Evolutionary conservation across 2,113 vertebrate genomes (phyloP).

Genomic region (Sakesphorus luctuosus): DNA sequence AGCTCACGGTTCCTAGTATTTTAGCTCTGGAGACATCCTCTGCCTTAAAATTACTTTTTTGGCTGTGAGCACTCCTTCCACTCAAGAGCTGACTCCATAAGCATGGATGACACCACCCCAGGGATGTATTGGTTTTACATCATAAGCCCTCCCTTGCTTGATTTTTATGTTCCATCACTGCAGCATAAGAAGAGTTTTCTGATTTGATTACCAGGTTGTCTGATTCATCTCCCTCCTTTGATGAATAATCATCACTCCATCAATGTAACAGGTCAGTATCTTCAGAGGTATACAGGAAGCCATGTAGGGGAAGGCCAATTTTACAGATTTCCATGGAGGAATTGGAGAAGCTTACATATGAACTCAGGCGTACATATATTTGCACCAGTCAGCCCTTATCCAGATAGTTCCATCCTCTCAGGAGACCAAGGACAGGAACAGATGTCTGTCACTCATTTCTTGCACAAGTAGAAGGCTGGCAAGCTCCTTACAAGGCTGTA

Average conservation of each 20-base stretch:
- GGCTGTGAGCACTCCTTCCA: background rate
- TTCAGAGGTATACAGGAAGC: background rate
- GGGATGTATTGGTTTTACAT: background rate
- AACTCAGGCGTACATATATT: background rate
- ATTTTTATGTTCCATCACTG: background rate
- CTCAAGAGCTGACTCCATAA: background rate
- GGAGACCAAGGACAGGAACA: background rate
- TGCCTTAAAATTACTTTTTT: background rate
- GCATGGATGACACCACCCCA: background rate
- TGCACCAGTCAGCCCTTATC: background rate
- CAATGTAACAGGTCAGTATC: background rate
- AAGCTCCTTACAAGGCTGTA: background rate
- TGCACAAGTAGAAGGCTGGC: background rate
- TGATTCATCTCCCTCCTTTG: background rate
- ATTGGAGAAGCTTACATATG: background rate
- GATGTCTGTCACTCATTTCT: background rate
- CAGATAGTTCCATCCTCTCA: background rate
- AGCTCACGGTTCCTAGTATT: background rate
- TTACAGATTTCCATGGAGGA: background rate
- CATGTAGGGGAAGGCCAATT: background rate
- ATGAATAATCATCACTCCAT: background rate
- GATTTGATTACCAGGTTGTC: background rate
- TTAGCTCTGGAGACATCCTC: background rate
- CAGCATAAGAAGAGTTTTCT: background rate
- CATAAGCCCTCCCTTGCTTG: rapidly evolving